These are phyloP conservation scores for Ditula angustiorana DNA, from an alignment of 2,888 invertebrate genomes.

Conservation along the genomic window DNA sequence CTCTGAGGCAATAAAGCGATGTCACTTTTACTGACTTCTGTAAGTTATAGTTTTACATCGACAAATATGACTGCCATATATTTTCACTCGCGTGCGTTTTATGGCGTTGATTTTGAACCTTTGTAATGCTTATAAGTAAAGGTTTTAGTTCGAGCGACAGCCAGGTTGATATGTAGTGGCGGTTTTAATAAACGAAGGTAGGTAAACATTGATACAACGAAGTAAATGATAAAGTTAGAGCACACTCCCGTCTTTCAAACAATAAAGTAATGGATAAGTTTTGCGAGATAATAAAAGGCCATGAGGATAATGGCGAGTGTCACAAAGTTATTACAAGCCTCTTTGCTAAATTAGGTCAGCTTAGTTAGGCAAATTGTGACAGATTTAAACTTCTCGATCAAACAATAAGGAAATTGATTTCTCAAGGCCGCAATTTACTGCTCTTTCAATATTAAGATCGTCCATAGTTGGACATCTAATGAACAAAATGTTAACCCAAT, in stretches of 20 bases:
- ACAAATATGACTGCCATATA: background rate
- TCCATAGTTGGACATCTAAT: too few relatives aligned
- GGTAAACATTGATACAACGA: slow-evolving; percentile 20
- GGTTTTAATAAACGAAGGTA: slow-evolving; percentile 10
- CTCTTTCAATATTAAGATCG: background rate
- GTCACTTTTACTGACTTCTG: slow-evolving; percentile 25
- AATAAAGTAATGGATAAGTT: slow-evolving; percentile 18
- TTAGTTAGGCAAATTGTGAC: too few relatives aligned
- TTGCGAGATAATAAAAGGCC: background rate
- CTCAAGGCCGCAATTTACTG: background rate
- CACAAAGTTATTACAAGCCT: background rate
- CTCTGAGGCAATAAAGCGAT: slow-evolving; percentile 14
- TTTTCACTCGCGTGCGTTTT: background rate
- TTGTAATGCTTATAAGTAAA: background rate
- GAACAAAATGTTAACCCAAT: too few relatives aligned
- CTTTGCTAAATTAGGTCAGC: background rate
- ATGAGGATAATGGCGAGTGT: background rate
- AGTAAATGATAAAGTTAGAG: slow-evolving; percentile 30
- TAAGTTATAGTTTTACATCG: slow-evolving; percentile 21
- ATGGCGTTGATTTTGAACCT: slow-evolving; percentile 7
- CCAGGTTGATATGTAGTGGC: background rate
- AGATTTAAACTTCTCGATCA: background rate
- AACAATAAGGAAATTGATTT: background rate
- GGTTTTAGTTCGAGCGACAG: background rate
- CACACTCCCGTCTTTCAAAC: slow-evolving; percentile 6